Conservation (phyloP, 2,797 vertebrate genomes). For the Chelmon rostratus region DNA sequence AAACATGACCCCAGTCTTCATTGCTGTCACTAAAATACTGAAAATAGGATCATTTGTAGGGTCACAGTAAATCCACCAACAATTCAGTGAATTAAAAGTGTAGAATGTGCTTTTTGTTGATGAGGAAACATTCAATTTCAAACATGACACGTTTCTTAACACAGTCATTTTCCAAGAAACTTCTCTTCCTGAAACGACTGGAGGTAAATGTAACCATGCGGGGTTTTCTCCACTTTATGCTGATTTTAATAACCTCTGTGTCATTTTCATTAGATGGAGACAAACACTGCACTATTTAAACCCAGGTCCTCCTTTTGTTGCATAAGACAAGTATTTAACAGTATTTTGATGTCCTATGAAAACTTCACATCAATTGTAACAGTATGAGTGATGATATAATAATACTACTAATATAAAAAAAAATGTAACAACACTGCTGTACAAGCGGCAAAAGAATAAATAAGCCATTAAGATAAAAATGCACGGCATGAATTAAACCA, state of each 20-base stretch:
- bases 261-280: slow-evolving; percentile 20
- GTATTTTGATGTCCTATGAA: slow-evolving; percentile 50
- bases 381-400: slow-evolving; percentile 54
- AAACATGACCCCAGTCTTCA: slow-evolving; percentile 7
- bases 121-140: slow-evolving; percentile 23
- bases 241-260: background rate
- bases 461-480: slow-evolving; percentile 71
- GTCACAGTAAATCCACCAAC: slow-evolving; percentile 32
- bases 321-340: slow-evolving; percentile 71
- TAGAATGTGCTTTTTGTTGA: slow-evolving; percentile 42
- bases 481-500: slow-evolving; percentile 65
- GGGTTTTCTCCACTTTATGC: slow-evolving; percentile 20
- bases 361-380: slow-evolving; percentile 65
- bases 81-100: slow-evolving; percentile 31
- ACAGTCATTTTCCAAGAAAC: slow-evolving; percentile 21
- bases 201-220: slow-evolving; percentile 39
- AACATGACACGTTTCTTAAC: slow-evolving; percentile 14
- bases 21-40: slow-evolving; percentile 15
- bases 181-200: slow-evolving; percentile 32
- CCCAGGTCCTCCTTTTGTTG: slow-evolving; percentile 57
- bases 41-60: slow-evolving; percentile 19
- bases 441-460: slow-evolving; percentile 78
- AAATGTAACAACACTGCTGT: slow-evolving; percentile 64
- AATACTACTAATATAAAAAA: slow-evolving; percentile 49
- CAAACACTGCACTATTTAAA: slow-evolving; percentile 18